phyloP scores from a whole-genome alignment of 2,797 vertebrate genomes.

The Sphenodon punctatus region DNA sequence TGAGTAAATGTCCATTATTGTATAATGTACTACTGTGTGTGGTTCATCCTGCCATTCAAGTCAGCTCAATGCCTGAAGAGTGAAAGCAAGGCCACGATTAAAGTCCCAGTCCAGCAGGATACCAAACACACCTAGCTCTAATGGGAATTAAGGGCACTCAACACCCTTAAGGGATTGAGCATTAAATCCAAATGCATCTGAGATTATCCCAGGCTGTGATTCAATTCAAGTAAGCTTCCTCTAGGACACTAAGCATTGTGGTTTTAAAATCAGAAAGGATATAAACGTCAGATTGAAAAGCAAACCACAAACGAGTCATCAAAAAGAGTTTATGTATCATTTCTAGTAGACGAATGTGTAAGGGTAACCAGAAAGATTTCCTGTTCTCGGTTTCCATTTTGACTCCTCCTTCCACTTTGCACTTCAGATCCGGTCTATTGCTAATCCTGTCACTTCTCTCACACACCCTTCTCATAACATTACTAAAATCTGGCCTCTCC shows the following conservation, averaged over 20 bases:
- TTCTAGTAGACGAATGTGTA: neutral
- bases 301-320: too few species aligned
- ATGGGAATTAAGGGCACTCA: neutral
- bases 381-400: too few species aligned
- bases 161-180: neutral
- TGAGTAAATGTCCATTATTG: neutral
- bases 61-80: neutral
- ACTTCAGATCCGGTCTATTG: too few species aligned
- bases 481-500: too few species aligned
- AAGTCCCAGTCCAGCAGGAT: neutral
- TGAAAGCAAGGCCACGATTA: neutral
- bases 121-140: neutral
- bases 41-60: conserved; percentile 10
- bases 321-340: too few species aligned
- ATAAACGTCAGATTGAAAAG: too few species aligned
- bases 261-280: neutral
- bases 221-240: neutral
- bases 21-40: neutral
- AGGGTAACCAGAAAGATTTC: neutral
- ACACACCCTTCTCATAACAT: too few species aligned
- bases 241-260: neutral
- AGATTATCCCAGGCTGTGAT: neutral
- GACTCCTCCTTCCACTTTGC: too few species aligned
- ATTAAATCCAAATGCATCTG: neutral
- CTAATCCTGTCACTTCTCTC: too few species aligned